Base-by-base conservation (phyloP, 2,888 invertebrate genomes). In the Drosophila niveifrons region DNA sequence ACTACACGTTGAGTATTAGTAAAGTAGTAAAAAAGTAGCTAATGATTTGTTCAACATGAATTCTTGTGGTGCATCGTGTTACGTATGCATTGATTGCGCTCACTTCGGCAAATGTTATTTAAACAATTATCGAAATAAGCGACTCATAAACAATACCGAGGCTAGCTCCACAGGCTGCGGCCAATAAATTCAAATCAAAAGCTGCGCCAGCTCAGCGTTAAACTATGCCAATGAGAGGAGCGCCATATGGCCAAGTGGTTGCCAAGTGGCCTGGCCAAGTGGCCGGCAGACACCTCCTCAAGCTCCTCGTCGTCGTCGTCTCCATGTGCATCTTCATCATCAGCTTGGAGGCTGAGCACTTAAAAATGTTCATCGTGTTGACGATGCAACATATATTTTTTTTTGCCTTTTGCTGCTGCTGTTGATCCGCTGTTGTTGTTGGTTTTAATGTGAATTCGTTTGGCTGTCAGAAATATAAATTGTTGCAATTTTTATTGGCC, bases 391-490 rank as follows among this genome's bases (percentile, higher is more conserved):
- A 28, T 58, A 4, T 61, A 50, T 51, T 23, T 59, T 39, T 59
- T 51, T 23, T 59, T 39, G 34, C 48, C 61, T 47, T 10, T 47
- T 17, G 15, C 17, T n/a, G 28, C n/a, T 29, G 15, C 28, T 43
- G 13, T 29, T 43, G 15, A 3, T 23, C 23, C 6, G 23, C 23
- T 23, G 23, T 34, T 39, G 18, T 57, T 36, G 13, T 31, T 43
- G 29, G 23, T 31, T 7, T 47, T 31, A 3, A 13, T 41, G 39
- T 41, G 11, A 48, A 41, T 48, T 86, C 80, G 80, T 68, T 78
- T 76, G 72, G 72, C 89, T 85, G 90, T 90, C 89, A 83, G 70
- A 76, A 69, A 72, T 81, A 80, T 83, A 87, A 85, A 90, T 87
- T 78, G 88, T 78, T 72, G 89, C 82, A 78, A 77, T 87, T 87